Evolutionary conservation across 2,888 invertebrate genomes (phyloP).

Genomic region (Trachelus tabidus): DNA sequence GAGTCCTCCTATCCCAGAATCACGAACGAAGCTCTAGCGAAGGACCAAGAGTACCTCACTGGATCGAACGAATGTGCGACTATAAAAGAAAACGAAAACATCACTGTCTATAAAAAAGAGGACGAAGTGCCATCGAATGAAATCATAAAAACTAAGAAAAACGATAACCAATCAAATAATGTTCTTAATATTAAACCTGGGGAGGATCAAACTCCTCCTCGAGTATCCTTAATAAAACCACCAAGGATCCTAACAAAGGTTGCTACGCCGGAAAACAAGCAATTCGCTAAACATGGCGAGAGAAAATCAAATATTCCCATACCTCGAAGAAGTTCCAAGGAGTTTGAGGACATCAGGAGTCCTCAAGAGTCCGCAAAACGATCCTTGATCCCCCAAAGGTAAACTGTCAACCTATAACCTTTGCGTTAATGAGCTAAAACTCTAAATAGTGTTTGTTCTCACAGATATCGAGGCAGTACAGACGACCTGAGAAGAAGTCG

Average conservation of each 20-base stretch:
- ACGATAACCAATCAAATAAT: conserved; percentile 9
- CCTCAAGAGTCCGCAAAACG: conserved; percentile 59
- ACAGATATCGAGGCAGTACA: conserved; percentile 60
- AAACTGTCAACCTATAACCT: not conserved
- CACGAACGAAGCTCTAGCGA: not conserved
- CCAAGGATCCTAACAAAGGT: conserved; percentile 48
- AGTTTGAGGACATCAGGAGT: conserved; percentile 61
- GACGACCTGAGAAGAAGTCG: conserved; percentile 61
- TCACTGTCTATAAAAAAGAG: conserved; percentile 10
- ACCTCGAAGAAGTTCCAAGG: conserved; percentile 55
- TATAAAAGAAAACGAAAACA: conserved; percentile 31
- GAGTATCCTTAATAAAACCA: conserved; percentile 51
- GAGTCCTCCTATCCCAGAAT: not conserved
- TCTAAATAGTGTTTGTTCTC: not conserved
- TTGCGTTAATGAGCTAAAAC: not conserved
- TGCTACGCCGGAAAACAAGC: conserved; percentile 35
- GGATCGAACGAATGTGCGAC: conserved; percentile 26
- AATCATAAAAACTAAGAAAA: conserved; percentile 30
- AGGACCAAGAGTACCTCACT: conserved; percentile 22
- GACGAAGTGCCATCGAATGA: conserved; percentile 32
- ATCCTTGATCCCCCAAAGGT: conserved; percentile 63
- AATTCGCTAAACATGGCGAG: conserved; percentile 46
- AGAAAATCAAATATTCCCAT: conserved; percentile 61
- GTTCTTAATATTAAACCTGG: not conserved
- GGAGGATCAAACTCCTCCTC: conserved; percentile 22